A percentile compares a stretch with the other conserved stretches of the same genome.
phyloP scores from a whole-genome alignment of 2,113 vertebrate genomes.

The Tachycineta bicolor region DNA sequence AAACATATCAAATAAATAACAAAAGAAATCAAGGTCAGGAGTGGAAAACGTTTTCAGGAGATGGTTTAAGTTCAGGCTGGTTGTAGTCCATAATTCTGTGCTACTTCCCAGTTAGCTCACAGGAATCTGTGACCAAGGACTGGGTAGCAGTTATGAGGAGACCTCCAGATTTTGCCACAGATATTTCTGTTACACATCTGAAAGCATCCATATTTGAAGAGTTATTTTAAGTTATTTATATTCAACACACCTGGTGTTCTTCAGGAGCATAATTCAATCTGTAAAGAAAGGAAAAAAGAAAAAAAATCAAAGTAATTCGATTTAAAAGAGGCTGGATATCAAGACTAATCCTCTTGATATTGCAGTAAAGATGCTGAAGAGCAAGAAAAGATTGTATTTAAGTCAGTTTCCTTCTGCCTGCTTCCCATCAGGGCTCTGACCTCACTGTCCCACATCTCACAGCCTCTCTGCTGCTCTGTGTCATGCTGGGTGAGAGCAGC shows the following conservation, averaged over 20 bases:
- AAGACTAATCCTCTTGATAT: not conserved
- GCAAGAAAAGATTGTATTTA: not conserved
- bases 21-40: not conserved
- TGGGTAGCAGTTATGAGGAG: not conserved
- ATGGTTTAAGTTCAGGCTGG: not conserved
- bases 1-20: not conserved
- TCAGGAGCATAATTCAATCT: not conserved
- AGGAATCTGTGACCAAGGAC: not conserved
- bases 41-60: not conserved
- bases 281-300: not conserved
- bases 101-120: not conserved
- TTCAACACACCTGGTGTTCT: not conserved
- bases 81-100: not conserved
- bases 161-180: not conserved
- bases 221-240: not conserved
- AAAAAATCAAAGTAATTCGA: not conserved
- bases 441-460: not conserved
- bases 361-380: not conserved
- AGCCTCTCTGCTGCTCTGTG: not conserved
- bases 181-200: not conserved
- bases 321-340: not conserved
- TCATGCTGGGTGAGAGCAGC: not conserved
- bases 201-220: not conserved
- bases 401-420: not conserved
- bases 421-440: not conserved